These are phyloP conservation scores for Argyrosomus regius DNA, from an alignment of 2,797 vertebrate species.

Conservation along the genomic window DNA sequence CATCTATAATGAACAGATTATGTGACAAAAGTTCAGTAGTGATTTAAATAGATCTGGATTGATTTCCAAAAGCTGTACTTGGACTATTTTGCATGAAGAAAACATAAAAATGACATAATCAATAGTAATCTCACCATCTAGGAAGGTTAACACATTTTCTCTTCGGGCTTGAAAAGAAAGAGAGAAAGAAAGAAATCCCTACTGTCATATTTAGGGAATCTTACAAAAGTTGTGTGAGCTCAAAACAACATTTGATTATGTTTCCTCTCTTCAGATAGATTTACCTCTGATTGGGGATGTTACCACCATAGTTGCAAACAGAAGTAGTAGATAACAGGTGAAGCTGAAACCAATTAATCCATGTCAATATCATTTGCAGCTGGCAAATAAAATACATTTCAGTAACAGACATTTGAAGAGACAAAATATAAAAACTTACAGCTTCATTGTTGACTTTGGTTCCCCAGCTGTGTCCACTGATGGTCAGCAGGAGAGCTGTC, in stretches of 20 bases:
- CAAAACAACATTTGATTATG: background rate
- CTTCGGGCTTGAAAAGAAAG: constrained; percentile 52
- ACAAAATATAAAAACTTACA: constrained; percentile 69
- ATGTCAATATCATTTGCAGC: background rate
- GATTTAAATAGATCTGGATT: background rate
- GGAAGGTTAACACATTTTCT: constrained; percentile 71
- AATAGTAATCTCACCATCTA: constrained; percentile 64
- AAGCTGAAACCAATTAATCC: constrained; percentile 62
- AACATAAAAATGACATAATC: background rate
- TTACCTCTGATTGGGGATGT: constrained; percentile 78
- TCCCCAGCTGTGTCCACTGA: constrained; percentile 4
- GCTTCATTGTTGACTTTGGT: constrained; percentile 71
- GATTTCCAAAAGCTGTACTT: background rate
- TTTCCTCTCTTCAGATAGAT: background rate
- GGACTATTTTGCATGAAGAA: background rate
- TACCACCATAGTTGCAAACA: constrained; percentile 52
- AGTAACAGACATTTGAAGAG: background rate
- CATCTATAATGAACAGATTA: constrained; percentile 52
- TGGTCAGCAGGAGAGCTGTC: background rate
- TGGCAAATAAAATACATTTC: constrained; percentile 4
- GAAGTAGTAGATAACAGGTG: constrained; percentile 54
- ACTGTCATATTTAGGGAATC: background rate
- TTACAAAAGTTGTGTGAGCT: background rate
- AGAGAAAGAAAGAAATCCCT: background rate
- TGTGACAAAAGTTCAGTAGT: background rate